Evolutionary conservation across 2,888 invertebrate genomes (phyloP), one percentile per base, ranked within the genome.

Genomic region (Drosophila macrospina): DNA sequence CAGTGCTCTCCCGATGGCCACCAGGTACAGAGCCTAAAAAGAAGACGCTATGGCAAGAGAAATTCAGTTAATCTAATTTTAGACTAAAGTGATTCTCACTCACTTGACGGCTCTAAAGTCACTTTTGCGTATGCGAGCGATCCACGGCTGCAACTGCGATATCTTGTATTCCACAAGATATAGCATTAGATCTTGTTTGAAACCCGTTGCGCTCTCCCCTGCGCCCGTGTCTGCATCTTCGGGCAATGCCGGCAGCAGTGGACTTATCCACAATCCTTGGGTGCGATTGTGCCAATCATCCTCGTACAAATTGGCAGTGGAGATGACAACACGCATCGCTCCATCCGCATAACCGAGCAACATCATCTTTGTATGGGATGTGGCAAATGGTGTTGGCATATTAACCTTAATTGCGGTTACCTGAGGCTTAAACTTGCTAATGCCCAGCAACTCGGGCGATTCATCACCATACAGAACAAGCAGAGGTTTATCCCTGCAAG

Each of bases 201-300:
- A 99, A 69, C 94, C 93, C 0, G 98, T 98, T 0, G 94, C 93
- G 20, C 98, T 97, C 68, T 98, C 98, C 0, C 97, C 98, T 10
- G 92, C 91, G 4, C 90, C 91, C 1, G 93, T 92, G 69, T 93
- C 93, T 1, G 94, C 92, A 1, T 92, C 92, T 1, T 93, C 88
- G 0, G 94, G 93, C 50, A 97, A 88, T 41, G 93, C 93, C 0
- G 96, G 95, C 79, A 98, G 95, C 32, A 93, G 90, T 0, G 98
- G 98, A 89, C 98, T 97, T 30, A 98, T 93, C 98, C 98, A 98
- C 8, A 98, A 92, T 94, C 98, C 98, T 92, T 99, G 98, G 0
- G 98, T 97, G 80, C 98, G 95, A 91, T 98, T 96, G 86, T 96
- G 95, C 99, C 99, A 99, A 92, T 99, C 99, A 72, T 96, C 95